Conservation (phyloP, 2,888 invertebrate genomes). For the Cecidostiba fungosa region DNA sequence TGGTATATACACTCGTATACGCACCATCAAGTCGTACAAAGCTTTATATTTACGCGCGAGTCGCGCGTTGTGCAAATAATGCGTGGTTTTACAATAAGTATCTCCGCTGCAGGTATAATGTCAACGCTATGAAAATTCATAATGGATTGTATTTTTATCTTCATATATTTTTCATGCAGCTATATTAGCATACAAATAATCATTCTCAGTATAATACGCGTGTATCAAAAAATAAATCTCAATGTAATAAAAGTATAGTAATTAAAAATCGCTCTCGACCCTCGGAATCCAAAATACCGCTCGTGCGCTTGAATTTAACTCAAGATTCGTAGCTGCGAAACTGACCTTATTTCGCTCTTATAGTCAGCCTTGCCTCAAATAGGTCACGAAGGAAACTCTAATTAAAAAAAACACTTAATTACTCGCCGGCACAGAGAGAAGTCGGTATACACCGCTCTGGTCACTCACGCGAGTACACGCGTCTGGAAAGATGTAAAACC, state of each 20-base stretch:
- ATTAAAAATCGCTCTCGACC: background rate
- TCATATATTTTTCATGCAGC: background rate
- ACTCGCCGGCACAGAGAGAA: background rate
- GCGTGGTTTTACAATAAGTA: background rate
- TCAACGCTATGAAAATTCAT: background rate
- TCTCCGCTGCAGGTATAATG: background rate
- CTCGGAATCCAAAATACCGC: background rate
- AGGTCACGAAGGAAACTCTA: conserved; percentile 42
- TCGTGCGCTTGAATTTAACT: conserved; percentile 26
- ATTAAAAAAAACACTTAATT: conserved; percentile 58
- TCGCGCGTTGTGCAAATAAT: background rate
- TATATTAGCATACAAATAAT: no score
- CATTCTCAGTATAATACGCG: no score
- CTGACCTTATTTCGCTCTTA: conserved; percentile 10
- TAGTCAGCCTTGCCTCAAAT: conserved; percentile 20
- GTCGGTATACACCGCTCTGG: no score
- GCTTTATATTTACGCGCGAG: background rate
- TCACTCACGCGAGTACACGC: no score
- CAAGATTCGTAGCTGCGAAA: conserved; percentile 14
- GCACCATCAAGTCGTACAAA: background rate
- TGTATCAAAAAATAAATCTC: background rate
- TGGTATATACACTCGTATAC: background rate
- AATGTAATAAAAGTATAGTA: background rate
- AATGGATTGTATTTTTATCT: background rate
- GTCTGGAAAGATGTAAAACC: no score